A percentile compares a stretch with the other conserved stretches of the same genome.
phyloP scores from a whole-genome alignment of 2,797 vertebrate species.

The Anisognathus igniventris region DNA sequence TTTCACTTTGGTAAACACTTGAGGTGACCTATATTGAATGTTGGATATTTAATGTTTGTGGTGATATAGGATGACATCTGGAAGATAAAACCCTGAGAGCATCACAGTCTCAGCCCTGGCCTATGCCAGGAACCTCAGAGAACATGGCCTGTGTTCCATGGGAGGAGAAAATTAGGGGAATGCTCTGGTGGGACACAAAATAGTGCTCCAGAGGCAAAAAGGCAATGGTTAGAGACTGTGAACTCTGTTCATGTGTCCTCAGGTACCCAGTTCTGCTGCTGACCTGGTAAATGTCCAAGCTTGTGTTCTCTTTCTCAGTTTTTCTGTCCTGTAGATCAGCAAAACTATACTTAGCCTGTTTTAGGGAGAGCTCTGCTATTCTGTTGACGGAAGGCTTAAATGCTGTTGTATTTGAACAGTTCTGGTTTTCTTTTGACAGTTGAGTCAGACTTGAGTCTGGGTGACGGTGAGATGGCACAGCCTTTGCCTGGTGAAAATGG shows the following conservation, averaged over 20 bases:
- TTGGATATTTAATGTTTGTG: neutral
- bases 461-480: neutral
- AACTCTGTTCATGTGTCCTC: neutral
- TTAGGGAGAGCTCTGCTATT: neutral
- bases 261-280: neutral
- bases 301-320: neutral
- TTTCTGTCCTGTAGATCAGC: neutral
- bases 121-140: neutral
- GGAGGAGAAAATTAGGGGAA: neutral
- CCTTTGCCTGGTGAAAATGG: neutral
- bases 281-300: accelerated
- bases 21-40: neutral
- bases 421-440: neutral
- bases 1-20: neutral
- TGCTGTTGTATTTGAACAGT: neutral
- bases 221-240: neutral
- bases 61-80: neutral
- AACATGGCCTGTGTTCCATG: neutral
- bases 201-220: neutral
- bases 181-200: neutral
- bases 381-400: neutral
- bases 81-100: neutral
- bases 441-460: neutral
- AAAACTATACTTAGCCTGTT: neutral
- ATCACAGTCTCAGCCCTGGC: neutral